These are phyloP conservation scores for Hyposoter dolosus DNA, from an alignment of 2,888 invertebrate genomes.

Conservation along the genomic window DNA sequence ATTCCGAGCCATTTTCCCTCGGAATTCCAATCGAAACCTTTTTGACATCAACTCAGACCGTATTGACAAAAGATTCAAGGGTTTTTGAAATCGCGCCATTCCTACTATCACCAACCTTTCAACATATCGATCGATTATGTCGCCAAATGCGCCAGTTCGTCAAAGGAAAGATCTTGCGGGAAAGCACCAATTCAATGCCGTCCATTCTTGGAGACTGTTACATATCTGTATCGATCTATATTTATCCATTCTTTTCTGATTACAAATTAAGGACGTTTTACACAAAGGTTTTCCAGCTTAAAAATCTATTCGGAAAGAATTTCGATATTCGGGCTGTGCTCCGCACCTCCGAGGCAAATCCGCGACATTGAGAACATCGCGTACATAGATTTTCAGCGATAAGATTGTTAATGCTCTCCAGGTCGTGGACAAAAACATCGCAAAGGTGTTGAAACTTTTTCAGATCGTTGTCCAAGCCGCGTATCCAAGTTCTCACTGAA, in stretches of 20 bases:
- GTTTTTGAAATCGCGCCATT: slow-evolving; percentile 1
- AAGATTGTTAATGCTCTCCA: background rate
- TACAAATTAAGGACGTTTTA: background rate
- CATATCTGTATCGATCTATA: slow-evolving; percentile 11
- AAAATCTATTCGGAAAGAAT: background rate
- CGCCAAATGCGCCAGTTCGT: slow-evolving; percentile 67
- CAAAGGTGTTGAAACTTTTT: background rate
- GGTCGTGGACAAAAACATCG: background rate
- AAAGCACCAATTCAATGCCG: slow-evolving; percentile 80
- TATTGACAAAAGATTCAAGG: background rate
- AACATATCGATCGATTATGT: slow-evolving; percentile 51
- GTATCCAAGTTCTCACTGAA: background rate
- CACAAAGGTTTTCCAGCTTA: background rate
- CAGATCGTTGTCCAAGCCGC: background rate
- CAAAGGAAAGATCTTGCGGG: slow-evolving; percentile 83
- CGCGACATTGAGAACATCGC: background rate
- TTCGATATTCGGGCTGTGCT: background rate
- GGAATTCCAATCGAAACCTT: background rate
- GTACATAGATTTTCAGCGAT: background rate
- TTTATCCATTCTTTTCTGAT: background rate
- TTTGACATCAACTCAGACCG: background rate
- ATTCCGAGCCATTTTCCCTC: background rate
- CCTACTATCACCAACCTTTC: slow-evolving; percentile 8
- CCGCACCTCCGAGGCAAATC: background rate
- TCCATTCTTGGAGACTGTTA: slow-evolving; percentile 80